Evolutionary conservation across 2,113 vertebrate genomes (phyloP), one percentile per base, ranked within the genome.

Genomic region (Festucalex cinctus): DNA sequence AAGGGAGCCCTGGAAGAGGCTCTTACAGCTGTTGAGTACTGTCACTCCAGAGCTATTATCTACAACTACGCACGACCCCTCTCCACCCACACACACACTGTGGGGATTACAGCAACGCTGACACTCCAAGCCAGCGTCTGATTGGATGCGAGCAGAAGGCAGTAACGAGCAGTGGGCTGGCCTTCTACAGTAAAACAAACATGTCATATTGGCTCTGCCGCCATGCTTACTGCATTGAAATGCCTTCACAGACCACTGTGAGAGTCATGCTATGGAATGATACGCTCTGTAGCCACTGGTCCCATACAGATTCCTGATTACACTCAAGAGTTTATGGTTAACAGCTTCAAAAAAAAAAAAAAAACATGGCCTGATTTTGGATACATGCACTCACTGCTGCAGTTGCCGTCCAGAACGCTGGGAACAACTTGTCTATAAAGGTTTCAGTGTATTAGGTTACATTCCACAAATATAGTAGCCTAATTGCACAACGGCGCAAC

Each of bases 21-120:
- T 57, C 49, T 60, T 70, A 71, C 82, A 86, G 84, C 77, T 88
- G 84, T 73, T 86, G 73, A 80, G 73, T 57, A 82, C 63, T 75
- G 84, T 86, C 78, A 75, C 67, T 70, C 57, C 72, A 73, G 48
- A 69, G 59, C 63, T 75, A 75, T 84, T 83, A 83, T 85, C 70
- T 73, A 26, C 17, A 53, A 78, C 22, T 36, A 41, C 39, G 63
- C 41, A 35, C 65, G 19, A 69, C 60, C 63, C 70, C 73, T 62
- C 73, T 48, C 51, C 56, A 36, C 56, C 39, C 57, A 35, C 46
- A 62, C 68, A 65, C 66, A 51, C 49, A 48, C 36, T 26, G 70
- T 16, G 44, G 60, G 76, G 73, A 74, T 83, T 77, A 79, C 68
- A 56, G 32, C 49, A 62, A 65, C n/a, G 53, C 65, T 14, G 44